Conservation (phyloP, 2,113 vertebrate species). For the Crotalus tigris region DNA sequence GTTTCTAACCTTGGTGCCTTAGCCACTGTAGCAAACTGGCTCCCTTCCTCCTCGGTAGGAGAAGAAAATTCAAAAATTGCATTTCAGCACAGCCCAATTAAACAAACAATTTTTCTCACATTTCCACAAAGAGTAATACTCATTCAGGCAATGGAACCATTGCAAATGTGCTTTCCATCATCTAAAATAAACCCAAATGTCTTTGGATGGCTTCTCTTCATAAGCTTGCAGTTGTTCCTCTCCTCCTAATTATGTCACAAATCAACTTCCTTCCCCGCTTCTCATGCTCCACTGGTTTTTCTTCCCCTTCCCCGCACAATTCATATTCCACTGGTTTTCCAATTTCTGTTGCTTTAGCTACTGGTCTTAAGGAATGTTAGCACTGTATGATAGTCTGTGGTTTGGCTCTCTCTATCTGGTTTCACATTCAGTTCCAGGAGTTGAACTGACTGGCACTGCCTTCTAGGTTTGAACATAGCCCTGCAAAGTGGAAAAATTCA, state of each 20-base stretch:
- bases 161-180: background rate
- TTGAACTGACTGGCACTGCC: conserved; percentile 55
- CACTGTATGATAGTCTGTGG: conserved; percentile 45
- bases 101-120: background rate
- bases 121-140: background rate
- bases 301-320: background rate
- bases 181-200: background rate
- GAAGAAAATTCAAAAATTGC: background rate
- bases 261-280: background rate
- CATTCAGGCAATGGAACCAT: background rate
- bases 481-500: conserved; percentile 58
- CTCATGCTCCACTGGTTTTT: conserved; percentile 18
- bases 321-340: conserved; percentile 17
- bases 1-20: background rate
- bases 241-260: background rate
- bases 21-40: background rate
- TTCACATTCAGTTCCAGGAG: conserved; percentile 53
- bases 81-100: background rate
- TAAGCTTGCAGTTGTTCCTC: background rate
- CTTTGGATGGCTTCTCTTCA: background rate
- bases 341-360: conserved; percentile 44
- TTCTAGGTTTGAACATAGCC: conserved; percentile 40
- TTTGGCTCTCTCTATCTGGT: conserved; percentile 52
- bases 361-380: conserved; percentile 46
- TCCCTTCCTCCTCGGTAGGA: background rate